Conservation (phyloP, 2,888 invertebrate genomes). For the Agonopterix arenella region DNA sequence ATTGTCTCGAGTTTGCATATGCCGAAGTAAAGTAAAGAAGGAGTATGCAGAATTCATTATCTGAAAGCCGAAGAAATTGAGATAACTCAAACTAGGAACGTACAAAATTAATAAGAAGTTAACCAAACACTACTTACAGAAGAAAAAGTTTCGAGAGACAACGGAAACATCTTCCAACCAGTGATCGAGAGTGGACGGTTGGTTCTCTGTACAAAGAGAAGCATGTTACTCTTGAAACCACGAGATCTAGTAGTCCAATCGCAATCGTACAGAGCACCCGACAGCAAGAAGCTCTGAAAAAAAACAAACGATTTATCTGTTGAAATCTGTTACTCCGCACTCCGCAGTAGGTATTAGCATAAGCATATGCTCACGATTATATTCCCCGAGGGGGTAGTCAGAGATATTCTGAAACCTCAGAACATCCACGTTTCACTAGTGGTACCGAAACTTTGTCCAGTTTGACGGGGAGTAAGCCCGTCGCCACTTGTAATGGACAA, state of each 20-base stretch:
- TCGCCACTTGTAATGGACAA: too few relatives aligned
- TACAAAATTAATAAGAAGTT: background rate
- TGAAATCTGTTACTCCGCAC: too few relatives aligned
- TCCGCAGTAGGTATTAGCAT: too few relatives aligned
- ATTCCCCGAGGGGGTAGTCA: too few relatives aligned
- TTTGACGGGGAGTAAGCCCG: too few relatives aligned
- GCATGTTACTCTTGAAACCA: conserved; percentile 45
- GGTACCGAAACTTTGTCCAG: too few relatives aligned
- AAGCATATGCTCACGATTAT: too few relatives aligned
- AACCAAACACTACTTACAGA: conserved; percentile 34
- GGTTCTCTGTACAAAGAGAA: conserved; percentile 43
- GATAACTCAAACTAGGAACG: background rate
- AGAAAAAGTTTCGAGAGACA: conserved; percentile 49
- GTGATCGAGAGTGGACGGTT: conserved; percentile 43
- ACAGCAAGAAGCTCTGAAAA: conserved; percentile 41
- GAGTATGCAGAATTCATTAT: conserved; percentile 59
- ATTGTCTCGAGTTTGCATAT: conserved; percentile 34
- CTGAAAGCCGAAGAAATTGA: conserved; percentile 29
- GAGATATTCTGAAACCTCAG: too few relatives aligned
- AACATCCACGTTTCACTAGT: too few relatives aligned
- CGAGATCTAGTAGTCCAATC: conserved; percentile 45
- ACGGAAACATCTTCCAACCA: conserved; percentile 50
- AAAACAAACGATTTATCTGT: background rate
- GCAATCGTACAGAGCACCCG: conserved; percentile 41
- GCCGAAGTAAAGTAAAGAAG: conserved; percentile 47